Conservation (phyloP, 2,113 vertebrate genomes). For the Girardinichthys multiradiatus region DNA sequence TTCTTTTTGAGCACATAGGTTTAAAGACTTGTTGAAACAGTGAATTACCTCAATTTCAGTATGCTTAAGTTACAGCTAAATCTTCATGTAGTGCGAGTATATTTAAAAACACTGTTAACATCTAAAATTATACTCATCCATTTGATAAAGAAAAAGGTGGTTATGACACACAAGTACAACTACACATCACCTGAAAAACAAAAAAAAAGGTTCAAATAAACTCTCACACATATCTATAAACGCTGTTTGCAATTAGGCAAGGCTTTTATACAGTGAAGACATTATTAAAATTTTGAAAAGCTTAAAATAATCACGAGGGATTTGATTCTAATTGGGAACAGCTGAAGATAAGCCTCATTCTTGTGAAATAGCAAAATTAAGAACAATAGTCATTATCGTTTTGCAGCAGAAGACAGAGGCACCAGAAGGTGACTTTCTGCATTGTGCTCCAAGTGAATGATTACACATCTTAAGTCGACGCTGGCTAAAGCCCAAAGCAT, state of each 20-base stretch:
- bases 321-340: conserved; percentile 40
- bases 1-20: too few species aligned
- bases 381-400: conserved; percentile 35
- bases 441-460: conserved; percentile 10
- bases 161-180: too few species aligned
- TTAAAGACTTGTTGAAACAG: too few species aligned
- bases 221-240: not conserved
- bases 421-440: not conserved
- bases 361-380: conserved; percentile 28
- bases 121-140: too few species aligned
- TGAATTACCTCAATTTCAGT: too few species aligned
- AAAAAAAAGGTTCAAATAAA: too few species aligned
- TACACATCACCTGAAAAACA: too few species aligned
- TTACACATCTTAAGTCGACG: not conserved
- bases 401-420: conserved; percentile 13
- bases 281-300: conserved; percentile 30
- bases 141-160: too few species aligned
- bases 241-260: conserved; percentile 14
- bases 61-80: too few species aligned
- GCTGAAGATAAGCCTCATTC: conserved; percentile 27
- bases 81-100: too few species aligned
- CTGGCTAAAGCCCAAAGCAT: not conserved
- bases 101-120: too few species aligned
- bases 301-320: conserved; percentile 36
- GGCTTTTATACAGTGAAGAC: conserved; percentile 14